These are phyloP conservation scores for Podarcis muralis DNA, from an alignment of 2,113 vertebrate species.

Conservation along the genomic window DNA sequence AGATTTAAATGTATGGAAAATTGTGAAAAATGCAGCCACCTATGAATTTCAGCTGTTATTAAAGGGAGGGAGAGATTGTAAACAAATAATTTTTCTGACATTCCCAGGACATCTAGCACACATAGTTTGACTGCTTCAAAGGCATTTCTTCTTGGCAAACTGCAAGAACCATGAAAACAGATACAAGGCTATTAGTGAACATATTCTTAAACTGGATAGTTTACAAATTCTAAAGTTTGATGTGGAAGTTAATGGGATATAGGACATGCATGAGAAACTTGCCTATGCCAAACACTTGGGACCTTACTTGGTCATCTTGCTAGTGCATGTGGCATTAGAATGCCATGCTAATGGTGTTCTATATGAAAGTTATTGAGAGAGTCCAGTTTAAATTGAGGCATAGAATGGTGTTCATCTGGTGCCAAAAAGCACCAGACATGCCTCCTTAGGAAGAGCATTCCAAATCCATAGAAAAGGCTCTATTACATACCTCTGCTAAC, in stretches of 20 bases:
- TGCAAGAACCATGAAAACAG: slow-evolving; percentile 49
- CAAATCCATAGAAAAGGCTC: too few species aligned
- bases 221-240: slow-evolving; percentile 14
- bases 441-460: too few species aligned
- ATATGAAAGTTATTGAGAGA: too few species aligned
- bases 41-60: slow-evolving; percentile 41
- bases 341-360: neutral
- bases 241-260: neutral
- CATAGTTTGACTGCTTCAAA: slow-evolving; percentile 40
- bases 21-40: slow-evolving; percentile 16
- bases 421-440: too few species aligned
- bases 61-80: slow-evolving; percentile 44
- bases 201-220: slow-evolving; percentile 50
- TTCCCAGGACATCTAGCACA: slow-evolving; percentile 38
- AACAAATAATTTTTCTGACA: slow-evolving; percentile 47
- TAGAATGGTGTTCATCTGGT: too few species aligned
- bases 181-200: slow-evolving; percentile 43
- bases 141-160: slow-evolving; percentile 34
- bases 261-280: neutral
- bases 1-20: slow-evolving; percentile 48
- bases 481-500: too few species aligned
- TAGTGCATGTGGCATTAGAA: neutral
- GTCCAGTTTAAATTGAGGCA: too few species aligned
- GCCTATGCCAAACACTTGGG: too few species aligned
- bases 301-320: neutral